These are phyloP conservation scores for Notospermus geniculatus DNA, from an alignment of 1,140 invertebrate species.

Conservation along the genomic window DNA sequence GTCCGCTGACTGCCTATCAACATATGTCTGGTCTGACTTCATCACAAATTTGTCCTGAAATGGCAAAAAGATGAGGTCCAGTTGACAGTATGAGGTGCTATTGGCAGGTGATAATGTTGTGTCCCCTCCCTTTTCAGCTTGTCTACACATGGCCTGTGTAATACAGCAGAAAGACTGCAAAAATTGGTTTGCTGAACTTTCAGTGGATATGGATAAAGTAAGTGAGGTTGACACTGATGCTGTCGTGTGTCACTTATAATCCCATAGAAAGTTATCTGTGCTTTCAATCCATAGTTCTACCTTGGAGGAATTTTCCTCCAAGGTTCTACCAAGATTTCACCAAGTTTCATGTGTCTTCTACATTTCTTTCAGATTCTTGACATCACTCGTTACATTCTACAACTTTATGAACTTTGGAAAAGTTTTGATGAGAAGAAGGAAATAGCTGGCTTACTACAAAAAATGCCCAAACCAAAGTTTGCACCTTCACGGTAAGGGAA, in stretches of 20 bases:
- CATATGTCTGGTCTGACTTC: too few species aligned
- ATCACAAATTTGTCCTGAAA: too few species aligned
- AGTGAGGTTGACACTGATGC: too few species aligned
- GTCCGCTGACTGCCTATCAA: too few species aligned
- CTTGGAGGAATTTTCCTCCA: background rate
- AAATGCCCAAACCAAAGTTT: conserved; percentile 95
- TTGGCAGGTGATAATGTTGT: too few species aligned
- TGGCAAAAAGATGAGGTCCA: too few species aligned
- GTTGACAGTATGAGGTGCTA: too few species aligned
- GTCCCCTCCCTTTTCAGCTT: conserved; percentile 63
- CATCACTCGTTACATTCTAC: conserved; percentile 89
- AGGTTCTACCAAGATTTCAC: background rate
- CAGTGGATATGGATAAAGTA: conserved; percentile 95
- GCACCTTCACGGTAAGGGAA: conserved; percentile 44
- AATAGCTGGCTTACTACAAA: conserved; percentile 82
- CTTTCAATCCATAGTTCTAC: background rate
- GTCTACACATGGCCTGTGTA: conserved; percentile 94
- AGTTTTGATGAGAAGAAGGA: conserved; percentile 98
- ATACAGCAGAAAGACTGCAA: conserved; percentile 94
- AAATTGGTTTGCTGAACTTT: conserved; percentile 96
- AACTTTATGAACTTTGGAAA: conserved; percentile 95
- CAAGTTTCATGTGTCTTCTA: background rate
- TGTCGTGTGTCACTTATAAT: background rate
- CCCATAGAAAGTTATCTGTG: background rate
- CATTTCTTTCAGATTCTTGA: conserved; percentile 72